phyloP scores from a whole-genome alignment of 1,140 invertebrate genomes.

The Elysia chlorotica region DNA sequence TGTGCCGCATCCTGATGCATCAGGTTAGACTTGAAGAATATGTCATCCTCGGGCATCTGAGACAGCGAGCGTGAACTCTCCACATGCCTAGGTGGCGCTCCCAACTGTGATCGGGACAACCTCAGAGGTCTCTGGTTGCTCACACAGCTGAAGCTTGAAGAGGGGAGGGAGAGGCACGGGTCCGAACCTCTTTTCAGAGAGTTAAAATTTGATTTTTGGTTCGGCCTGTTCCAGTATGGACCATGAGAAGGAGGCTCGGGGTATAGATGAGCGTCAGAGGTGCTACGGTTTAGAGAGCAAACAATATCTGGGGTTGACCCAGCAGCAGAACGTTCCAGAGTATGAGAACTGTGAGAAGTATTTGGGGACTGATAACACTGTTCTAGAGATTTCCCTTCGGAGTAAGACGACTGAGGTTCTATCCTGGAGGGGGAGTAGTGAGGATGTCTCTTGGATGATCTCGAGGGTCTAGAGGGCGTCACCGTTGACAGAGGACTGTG shows the following conservation, averaged over 20 bases:
- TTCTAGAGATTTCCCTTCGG: too few relatives aligned
- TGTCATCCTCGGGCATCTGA: not conserved
- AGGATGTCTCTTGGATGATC: slow-evolving; percentile 4
- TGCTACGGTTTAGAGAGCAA: too few relatives aligned
- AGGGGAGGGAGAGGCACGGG: slow-evolving; percentile 8
- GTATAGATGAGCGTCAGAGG: too few relatives aligned
- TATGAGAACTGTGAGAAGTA: too few relatives aligned
- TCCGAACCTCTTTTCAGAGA: slow-evolving; percentile 19
- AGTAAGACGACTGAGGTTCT: not conserved
- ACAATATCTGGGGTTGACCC: slow-evolving; percentile 15
- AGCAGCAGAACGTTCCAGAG: too few relatives aligned
- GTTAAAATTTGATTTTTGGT: slow-evolving; percentile 10
- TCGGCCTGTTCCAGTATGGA: slow-evolving; percentile 12
- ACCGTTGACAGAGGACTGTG: too few relatives aligned
- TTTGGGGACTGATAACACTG: too few relatives aligned
- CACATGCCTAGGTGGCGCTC: slow-evolving; percentile 6
- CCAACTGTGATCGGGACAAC: slow-evolving; percentile 8
- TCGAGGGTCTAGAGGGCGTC: slow-evolving; percentile 12
- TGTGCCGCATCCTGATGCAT: not conserved
- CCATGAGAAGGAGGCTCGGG: too few relatives aligned
- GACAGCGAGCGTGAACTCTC: not conserved
- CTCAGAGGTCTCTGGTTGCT: not conserved
- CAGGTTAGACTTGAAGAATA: not conserved
- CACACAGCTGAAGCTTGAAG: not conserved
- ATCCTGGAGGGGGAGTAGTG: not conserved